A percentile compares a stretch with the other conserved stretches of the same genome.
These are phyloP conservation scores for Megaceryle alcyon DNA, from an alignment of 2,797 vertebrate genomes.

Conservation along the genomic window DNA sequence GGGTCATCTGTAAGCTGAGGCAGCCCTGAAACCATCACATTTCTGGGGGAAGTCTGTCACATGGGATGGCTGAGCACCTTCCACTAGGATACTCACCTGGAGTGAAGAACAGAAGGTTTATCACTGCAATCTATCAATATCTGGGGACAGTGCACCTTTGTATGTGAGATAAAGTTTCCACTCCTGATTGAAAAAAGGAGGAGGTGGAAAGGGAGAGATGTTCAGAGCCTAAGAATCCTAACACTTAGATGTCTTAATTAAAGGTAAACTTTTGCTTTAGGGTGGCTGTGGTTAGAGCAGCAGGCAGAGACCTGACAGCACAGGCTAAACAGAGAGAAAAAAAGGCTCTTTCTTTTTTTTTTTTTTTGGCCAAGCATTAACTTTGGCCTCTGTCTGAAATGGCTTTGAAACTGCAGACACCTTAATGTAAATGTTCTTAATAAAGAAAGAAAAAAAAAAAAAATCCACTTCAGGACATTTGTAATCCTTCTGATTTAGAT, in stretches of 20 bases:
- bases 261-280: constrained; percentile 49
- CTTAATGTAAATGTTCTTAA: constrained; percentile 59
- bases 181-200: not conserved
- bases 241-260: constrained; percentile 23
- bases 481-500: constrained; percentile 66
- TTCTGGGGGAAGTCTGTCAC: not conserved
- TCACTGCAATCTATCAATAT: not conserved
- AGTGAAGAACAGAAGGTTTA: not conserved
- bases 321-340: constrained; percentile 3
- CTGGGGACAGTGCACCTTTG: not conserved
- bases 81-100: not conserved
- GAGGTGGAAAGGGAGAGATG: not conserved
- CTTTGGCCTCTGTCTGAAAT: constrained; percentile 27
- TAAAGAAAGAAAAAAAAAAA: constrained; percentile 30
- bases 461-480: not conserved
- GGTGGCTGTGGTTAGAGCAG: constrained; percentile 23
- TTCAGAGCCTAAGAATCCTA: not conserved
- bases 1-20: rapidly evolving
- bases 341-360: not conserved
- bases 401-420: constrained; percentile 56
- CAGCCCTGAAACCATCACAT: rapidly evolving
- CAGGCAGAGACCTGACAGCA: constrained; percentile 21
- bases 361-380: not conserved
- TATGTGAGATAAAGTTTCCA: constrained; percentile 16
- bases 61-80: not conserved